These are phyloP conservation scores for Rousettus leschenaultii DNA, from an alignment of 2,113 vertebrate genomes.

Conservation along the genomic window DNA sequence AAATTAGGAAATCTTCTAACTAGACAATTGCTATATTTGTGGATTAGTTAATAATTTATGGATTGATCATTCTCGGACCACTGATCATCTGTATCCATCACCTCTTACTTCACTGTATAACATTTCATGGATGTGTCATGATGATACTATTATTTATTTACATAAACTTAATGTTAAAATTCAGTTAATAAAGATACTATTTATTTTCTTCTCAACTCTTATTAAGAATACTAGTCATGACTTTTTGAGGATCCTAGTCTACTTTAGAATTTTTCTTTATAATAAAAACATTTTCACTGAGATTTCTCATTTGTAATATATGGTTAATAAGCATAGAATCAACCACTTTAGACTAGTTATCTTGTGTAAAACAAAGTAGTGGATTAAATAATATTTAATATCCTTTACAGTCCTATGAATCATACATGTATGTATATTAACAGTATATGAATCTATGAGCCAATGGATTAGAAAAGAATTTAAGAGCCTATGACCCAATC, in stretches of 20 bases:
- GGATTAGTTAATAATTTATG: background rate
- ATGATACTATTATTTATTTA: background rate
- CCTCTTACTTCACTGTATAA: background rate
- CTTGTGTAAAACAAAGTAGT: background rate
- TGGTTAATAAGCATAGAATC: background rate
- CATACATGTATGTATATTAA: too few species aligned
- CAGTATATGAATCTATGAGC: background rate
- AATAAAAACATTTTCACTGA: background rate
- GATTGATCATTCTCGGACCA: background rate
- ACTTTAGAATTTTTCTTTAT: background rate
- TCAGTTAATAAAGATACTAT: background rate
- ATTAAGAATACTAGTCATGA: background rate
- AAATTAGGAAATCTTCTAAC: conserved; percentile 10
- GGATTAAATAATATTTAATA: background rate
- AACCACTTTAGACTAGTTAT: background rate
- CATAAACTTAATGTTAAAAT: background rate
- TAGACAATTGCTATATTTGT: background rate
- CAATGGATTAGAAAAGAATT: background rate
- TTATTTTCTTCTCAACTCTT: background rate
- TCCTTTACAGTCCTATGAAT: background rate
- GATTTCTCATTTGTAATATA: background rate
- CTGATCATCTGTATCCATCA: background rate
- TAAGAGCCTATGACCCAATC: background rate
- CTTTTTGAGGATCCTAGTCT: background rate
- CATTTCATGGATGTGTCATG: background rate